A percentile compares a stretch with the other conserved stretches of the same genome.
Conservation (phyloP, 2,113 vertebrate species). For the Riparia riparia region DNA sequence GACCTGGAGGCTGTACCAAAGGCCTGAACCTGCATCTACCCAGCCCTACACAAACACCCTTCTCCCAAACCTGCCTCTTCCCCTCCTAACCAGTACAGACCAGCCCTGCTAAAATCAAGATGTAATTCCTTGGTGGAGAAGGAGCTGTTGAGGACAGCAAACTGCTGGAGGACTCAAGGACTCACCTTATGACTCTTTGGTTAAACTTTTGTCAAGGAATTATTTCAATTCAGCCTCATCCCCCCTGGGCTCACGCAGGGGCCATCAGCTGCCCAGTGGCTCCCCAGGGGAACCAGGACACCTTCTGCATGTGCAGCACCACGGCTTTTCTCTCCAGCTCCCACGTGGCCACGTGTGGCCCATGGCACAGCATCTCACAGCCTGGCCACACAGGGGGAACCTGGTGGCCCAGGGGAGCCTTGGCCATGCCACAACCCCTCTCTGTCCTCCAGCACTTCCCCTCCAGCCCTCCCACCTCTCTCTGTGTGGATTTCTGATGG, state of each 20-base stretch:
- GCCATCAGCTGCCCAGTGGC: background rate
- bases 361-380: background rate
- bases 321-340: background rate
- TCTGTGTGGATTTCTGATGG: background rate
- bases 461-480: background rate
- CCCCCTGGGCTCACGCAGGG: background rate
- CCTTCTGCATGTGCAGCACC: background rate
- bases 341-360: accelerated
- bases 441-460: background rate
- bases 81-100: background rate
- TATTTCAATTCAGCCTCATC: background rate
- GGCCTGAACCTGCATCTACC: background rate
- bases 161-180: background rate
- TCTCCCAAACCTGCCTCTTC: background rate
- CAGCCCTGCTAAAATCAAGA: background rate
- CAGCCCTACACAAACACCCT: background rate
- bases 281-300: background rate
- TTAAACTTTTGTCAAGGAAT: background rate
- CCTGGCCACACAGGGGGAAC: background rate
- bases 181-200: background rate
- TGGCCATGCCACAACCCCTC: background rate
- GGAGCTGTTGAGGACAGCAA: background rate
- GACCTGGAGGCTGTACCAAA: background rate
- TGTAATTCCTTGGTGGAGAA: background rate
- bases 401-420: background rate